These are phyloP conservation scores for Clostera curtula DNA, from an alignment of 2,888 invertebrate species.

Conservation along the genomic window DNA sequence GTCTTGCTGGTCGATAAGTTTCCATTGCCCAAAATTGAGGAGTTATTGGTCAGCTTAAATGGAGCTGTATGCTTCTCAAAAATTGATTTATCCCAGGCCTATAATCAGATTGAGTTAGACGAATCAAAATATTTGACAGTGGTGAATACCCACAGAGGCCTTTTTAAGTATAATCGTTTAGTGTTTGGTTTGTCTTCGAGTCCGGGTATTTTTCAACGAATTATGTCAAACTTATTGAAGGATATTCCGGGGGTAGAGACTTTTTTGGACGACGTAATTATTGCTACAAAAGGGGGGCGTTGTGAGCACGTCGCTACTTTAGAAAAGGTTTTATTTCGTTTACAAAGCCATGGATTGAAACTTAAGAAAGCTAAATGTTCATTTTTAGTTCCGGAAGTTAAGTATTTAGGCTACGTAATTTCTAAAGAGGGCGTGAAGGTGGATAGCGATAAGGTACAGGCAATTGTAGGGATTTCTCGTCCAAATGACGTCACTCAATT, in stretches of 20 bases:
- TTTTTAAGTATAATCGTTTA: not conserved
- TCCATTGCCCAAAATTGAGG: not conserved
- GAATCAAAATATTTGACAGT: not conserved
- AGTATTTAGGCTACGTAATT: not conserved
- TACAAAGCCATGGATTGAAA: not conserved
- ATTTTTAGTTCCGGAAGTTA: not conserved
- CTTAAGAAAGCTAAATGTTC: not conserved
- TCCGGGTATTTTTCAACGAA: not conserved
- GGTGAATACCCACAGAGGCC: not conserved
- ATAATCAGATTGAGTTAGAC: not conserved
- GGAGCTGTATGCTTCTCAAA: not conserved
- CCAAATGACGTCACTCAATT: not conserved
- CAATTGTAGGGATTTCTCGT: not conserved
- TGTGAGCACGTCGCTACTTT: not conserved
- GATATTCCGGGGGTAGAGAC: no score
- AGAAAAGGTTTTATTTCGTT: not conserved
- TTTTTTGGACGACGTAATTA: not conserved
- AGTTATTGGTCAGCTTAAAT: not conserved
- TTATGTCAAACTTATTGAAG: no score
- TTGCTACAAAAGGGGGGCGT: not conserved
- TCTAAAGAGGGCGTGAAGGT: no score
- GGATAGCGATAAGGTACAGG: not conserved
- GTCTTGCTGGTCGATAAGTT: not conserved
- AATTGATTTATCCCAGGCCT: not conserved
- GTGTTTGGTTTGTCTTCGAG: not conserved